Conservation (phyloP, 2,797 vertebrate genomes). For the Saxicola maurus region DNA sequence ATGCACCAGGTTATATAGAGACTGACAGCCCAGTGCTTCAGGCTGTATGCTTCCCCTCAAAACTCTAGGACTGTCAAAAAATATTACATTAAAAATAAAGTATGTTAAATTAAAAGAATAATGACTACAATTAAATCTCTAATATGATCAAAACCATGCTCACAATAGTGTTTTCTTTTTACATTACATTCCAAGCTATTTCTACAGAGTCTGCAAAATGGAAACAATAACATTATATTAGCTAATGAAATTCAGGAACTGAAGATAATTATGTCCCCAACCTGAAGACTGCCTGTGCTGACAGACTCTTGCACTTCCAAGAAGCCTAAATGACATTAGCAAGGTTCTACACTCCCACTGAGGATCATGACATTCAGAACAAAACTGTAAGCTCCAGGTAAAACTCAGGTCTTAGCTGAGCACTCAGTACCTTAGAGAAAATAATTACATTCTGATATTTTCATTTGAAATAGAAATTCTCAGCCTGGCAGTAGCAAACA, state of each 20-base stretch:
- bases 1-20: background rate
- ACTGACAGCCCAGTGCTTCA: background rate
- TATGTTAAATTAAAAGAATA: background rate
- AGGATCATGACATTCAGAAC: background rate
- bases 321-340: conserved; percentile 14
- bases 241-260: background rate
- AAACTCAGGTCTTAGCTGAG: background rate
- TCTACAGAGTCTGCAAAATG: background rate
- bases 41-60: background rate
- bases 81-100: background rate
- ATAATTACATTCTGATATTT: background rate
- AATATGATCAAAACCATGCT: background rate
- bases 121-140: background rate
- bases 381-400: background rate
- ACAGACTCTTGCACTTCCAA: background rate
- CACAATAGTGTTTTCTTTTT: background rate
- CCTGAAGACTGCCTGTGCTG: background rate
- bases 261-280: background rate
- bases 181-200: background rate
- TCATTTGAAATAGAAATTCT: background rate
- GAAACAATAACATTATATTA: background rate
- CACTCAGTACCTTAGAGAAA: background rate
- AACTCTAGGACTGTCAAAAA: background rate
- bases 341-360: background rate
- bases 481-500: background rate